phyloP scores from a whole-genome alignment of 2,797 vertebrate species.

The Ciconia nigra region DNA sequence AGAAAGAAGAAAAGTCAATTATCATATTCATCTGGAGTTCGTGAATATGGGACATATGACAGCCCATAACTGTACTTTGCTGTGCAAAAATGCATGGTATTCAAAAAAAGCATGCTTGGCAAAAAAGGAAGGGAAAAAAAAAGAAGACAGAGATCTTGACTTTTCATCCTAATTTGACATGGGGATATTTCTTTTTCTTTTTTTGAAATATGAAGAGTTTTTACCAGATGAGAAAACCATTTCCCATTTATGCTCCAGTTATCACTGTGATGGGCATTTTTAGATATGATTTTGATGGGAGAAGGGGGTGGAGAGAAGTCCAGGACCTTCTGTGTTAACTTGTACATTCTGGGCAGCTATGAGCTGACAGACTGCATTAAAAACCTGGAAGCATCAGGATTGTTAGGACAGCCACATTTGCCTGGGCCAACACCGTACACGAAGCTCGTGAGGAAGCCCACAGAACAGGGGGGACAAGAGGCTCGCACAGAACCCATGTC shows the following conservation, averaged over 20 bases:
- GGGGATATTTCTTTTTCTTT: neutral
- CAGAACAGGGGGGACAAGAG: neutral
- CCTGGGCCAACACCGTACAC: rapidly evolving
- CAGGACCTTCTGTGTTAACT: neutral
- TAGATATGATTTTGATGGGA: neutral
- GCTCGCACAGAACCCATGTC: neutral
- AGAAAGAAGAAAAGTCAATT: neutral
- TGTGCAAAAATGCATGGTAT: neutral
- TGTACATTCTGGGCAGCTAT: neutral
- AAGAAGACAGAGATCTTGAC: neutral
- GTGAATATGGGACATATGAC: neutral
- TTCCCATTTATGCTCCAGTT: neutral
- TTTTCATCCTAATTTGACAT: neutral
- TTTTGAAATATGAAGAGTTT: neutral
- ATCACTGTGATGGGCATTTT: neutral
- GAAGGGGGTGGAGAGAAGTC: neutral
- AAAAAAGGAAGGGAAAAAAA: neutral
- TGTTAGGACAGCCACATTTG: neutral
- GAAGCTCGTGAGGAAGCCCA: neutral
- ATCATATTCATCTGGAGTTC: neutral
- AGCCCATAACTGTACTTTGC: neutral
- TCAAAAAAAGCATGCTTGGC: neutral
- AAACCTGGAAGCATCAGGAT: neutral
- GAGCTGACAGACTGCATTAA: neutral
- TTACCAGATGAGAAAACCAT: neutral